Conservation (phyloP, 2,888 invertebrate species). For the Dryococelus australis region DNA sequence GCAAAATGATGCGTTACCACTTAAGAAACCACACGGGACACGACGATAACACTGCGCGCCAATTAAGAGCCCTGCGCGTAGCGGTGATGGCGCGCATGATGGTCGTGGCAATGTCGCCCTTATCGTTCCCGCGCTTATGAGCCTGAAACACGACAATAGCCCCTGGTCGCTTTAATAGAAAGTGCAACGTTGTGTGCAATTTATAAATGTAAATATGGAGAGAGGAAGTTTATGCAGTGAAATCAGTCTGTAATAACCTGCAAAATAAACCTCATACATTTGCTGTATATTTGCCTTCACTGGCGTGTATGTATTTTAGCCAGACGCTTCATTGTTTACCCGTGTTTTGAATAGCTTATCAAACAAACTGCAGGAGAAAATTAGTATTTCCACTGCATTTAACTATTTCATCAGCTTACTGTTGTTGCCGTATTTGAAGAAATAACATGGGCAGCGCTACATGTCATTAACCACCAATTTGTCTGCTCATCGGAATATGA, state of each 20-base stretch:
- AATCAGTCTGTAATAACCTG: not conserved
- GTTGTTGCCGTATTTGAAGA: not conserved
- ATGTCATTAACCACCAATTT: not conserved
- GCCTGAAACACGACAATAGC: too few species aligned
- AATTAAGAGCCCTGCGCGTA: too few species aligned
- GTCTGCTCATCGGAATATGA: not conserved
- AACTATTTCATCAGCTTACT: not conserved
- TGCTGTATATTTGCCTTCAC: not conserved
- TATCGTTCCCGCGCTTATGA: too few species aligned
- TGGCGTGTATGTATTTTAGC: not conserved
- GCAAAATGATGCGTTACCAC: too few species aligned
- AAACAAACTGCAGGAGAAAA: not conserved
- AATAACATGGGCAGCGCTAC: not conserved
- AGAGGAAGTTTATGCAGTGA: not conserved
- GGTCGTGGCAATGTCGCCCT: too few species aligned
- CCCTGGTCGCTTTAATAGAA: too few species aligned
- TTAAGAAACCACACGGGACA: too few species aligned
- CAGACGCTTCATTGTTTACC: not conserved
- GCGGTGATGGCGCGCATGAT: too few species aligned
- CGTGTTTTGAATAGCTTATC: not conserved
- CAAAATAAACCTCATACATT: not conserved
- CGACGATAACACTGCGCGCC: too few species aligned
- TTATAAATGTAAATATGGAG: too few species aligned
- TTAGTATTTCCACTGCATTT: not conserved
- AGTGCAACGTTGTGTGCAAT: too few species aligned